These are phyloP conservation scores for Myodes glareolus DNA, from an alignment of 2,113 vertebrate species.

Conservation along the genomic window DNA sequence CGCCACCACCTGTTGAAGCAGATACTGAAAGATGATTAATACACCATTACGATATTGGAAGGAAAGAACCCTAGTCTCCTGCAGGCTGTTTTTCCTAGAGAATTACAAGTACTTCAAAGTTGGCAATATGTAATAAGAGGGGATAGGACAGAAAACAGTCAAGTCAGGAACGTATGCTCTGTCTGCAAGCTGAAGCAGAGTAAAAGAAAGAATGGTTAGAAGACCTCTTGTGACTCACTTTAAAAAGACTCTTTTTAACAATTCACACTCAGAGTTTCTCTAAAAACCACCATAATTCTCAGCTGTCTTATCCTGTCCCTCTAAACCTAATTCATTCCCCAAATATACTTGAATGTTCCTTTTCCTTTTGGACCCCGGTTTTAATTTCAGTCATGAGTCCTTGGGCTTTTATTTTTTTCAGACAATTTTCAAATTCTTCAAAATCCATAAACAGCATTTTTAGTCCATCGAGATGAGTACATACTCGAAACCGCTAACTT, in stretches of 20 bases:
- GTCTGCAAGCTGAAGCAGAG: not conserved
- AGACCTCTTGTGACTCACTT: not conserved
- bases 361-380: slow-evolving; percentile 30
- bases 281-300: not conserved
- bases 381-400: slow-evolving; percentile 42
- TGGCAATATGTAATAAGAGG: not conserved
- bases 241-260: not conserved
- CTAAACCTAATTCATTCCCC: not conserved
- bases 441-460: slow-evolving; percentile 53
- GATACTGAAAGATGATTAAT: not conserved
- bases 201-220: slow-evolving; percentile 3
- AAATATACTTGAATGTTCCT: not conserved
- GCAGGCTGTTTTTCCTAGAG: not conserved
- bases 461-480: slow-evolving; percentile 46
- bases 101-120: not conserved
- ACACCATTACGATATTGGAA: not conserved
- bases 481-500: slow-evolving; percentile 49
- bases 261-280: slow-evolving; percentile 33
- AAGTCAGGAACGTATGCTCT: not conserved
- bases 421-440: slow-evolving; percentile 49
- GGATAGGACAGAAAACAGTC: not conserved
- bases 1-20: not conserved
- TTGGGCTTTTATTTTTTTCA: slow-evolving; percentile 51
- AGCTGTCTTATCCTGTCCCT: not conserved
- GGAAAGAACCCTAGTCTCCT: not conserved